A percentile compares a stretch with the other conserved stretches of the same genome.
These are phyloP conservation scores for Phymastichus coffea DNA, from an alignment of 1,140 invertebrate genomes.

Conservation along the genomic window DNA sequence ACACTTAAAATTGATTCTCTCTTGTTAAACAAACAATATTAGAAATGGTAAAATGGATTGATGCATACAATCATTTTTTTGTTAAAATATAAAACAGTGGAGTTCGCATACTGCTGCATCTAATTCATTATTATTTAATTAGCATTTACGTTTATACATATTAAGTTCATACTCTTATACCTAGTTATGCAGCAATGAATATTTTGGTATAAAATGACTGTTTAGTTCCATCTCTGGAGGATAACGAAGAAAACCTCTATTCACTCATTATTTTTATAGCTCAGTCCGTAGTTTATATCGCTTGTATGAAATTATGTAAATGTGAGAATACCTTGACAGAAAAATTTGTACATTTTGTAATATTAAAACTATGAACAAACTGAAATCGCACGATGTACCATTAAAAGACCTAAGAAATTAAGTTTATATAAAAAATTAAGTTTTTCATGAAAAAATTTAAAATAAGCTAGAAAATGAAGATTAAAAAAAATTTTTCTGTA, in stretches of 20 bases:
- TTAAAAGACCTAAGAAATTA: constrained; percentile 8
- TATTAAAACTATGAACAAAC: constrained; percentile 9
- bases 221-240: constrained; percentile 18
- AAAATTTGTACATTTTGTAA: constrained; percentile 21
- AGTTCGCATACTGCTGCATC: neutral
- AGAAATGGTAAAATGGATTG: neutral
- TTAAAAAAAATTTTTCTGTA: constrained; percentile 15
- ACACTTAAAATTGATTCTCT: constrained; percentile 4
- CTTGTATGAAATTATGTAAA: constrained; percentile 11
- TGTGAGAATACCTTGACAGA: constrained; percentile 17
- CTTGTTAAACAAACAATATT: neutral
- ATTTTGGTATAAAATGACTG: constrained; percentile 44
- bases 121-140: constrained; percentile 16
- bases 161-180: constrained; percentile 20
- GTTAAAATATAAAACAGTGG: constrained; percentile 19
- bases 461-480: constrained; percentile 8
- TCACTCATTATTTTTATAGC: constrained; percentile 4
- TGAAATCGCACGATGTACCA: neutral
- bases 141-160: constrained; percentile 19
- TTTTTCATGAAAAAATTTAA: constrained; percentile 5
- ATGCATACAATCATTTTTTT: constrained; percentile 27
- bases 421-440: constrained; percentile 15
- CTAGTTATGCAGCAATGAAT: constrained; percentile 26
- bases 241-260: constrained; percentile 16
- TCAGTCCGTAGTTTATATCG: constrained; percentile 16